Evolutionary conservation across 2,888 invertebrate genomes (phyloP).

Genomic region (Caenorhabditis sulstoni): DNA sequence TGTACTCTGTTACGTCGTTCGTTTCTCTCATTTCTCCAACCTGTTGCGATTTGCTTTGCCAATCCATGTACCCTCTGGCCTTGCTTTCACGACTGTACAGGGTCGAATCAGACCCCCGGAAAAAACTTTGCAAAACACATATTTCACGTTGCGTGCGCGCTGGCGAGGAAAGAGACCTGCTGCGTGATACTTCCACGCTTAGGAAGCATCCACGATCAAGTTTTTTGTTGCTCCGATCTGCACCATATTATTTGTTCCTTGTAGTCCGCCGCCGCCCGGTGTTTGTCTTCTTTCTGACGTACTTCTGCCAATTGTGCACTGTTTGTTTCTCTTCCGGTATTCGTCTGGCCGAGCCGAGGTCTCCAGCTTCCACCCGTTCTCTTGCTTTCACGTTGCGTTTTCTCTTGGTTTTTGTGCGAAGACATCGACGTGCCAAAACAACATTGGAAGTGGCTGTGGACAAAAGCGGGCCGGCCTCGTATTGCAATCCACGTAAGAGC

Average conservation of each 20-base stretch:
- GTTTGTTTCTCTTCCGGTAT: constrained; percentile 61
- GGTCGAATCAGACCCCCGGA: neutral
- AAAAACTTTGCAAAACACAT: neutral
- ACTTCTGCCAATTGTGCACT: constrained; percentile 54
- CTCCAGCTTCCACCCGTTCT: neutral
- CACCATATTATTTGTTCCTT: constrained; percentile 57
- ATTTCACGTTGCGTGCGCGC: constrained; percentile 21
- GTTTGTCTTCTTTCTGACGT: constrained; percentile 60
- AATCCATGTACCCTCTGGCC: constrained; percentile 11
- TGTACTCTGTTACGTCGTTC: constrained; percentile 24
- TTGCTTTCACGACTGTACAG: neutral
- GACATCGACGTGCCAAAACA: constrained; percentile 25
- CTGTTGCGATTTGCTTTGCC: constrained; percentile 33
- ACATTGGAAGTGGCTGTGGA: constrained; percentile 23
- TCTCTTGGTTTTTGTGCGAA: constrained; percentile 10
- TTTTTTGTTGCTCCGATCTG: constrained; percentile 56
- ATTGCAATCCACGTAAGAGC: constrained; percentile 47
- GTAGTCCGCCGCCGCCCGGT: constrained; percentile 29
- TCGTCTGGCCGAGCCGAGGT: constrained; percentile 34
- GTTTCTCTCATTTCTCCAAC: neutral
- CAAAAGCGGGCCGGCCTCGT: neutral
- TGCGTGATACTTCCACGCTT: constrained; percentile 45
- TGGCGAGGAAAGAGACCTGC: neutral
- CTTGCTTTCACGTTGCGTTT: constrained; percentile 25
- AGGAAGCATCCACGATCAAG: constrained; percentile 33